phyloP scores from a whole-genome alignment of 2,797 vertebrate species.

The Picus viridis region DNA sequence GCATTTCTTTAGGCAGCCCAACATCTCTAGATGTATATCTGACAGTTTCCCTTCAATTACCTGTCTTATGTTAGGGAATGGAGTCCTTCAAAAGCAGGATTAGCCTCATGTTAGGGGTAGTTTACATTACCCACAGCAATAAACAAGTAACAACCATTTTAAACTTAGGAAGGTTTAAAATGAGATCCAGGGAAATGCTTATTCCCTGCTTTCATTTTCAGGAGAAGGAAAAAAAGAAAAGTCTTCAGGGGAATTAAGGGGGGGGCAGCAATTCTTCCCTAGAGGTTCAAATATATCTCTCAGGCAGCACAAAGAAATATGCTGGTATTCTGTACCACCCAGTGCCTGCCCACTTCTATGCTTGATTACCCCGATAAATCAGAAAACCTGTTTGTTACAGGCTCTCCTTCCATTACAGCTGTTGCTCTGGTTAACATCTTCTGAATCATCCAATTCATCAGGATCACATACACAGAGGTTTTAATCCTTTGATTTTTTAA shows the following conservation, averaged over 20 bases:
- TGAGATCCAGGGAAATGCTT: neutral
- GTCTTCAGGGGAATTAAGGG: constrained; percentile 12
- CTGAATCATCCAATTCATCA: constrained; percentile 73
- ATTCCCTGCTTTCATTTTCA: neutral
- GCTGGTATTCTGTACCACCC: constrained; percentile 73
- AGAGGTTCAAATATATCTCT: constrained; percentile 51
- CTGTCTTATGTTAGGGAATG: neutral
- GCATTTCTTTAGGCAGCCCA: neutral
- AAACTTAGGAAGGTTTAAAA: constrained; percentile 13
- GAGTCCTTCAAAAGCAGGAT: neutral
- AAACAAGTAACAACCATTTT: constrained; percentile 9
- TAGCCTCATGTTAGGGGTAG: neutral
- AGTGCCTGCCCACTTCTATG: constrained; percentile 72
- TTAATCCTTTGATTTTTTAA: constrained; percentile 71
- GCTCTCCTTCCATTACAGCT: constrained; percentile 71
- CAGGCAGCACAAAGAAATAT: constrained; percentile 46
- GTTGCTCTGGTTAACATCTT: constrained; percentile 76
- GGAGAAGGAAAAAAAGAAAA: neutral
- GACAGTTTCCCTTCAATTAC: neutral
- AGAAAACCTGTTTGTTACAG: constrained; percentile 70
- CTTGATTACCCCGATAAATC: constrained; percentile 73
- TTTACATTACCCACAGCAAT: neutral
- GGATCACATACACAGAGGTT: constrained; percentile 50
- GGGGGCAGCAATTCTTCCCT: constrained; percentile 22
- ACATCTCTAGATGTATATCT: neutral